Percentiles rank a stretch among this genome's conserved stretches.
phyloP scores from a whole-genome alignment of 2,888 invertebrate genomes.

The Tachina grossa region DNA sequence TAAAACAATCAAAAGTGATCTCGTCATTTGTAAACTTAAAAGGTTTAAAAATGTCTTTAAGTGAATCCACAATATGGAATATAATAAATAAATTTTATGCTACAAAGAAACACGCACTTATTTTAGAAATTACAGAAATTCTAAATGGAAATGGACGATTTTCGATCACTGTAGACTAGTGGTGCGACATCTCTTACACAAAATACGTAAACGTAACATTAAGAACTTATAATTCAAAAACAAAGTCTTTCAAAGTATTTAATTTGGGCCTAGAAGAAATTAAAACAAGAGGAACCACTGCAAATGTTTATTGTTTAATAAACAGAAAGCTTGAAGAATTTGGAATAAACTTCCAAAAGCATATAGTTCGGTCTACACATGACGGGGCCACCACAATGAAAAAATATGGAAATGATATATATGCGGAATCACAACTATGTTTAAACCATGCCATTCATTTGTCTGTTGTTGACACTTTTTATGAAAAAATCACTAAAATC shows the following conservation, averaged over 20 bases:
- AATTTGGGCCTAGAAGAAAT: slow-evolving; percentile 26
- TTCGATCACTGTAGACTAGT: slow-evolving; percentile 10
- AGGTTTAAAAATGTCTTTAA: background rate
- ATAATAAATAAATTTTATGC: background rate
- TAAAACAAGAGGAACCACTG: background rate
- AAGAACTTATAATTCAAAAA: slow-evolving; percentile 4
- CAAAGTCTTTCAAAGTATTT: background rate
- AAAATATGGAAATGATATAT: slow-evolving; percentile 24
- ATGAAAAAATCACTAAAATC: background rate
- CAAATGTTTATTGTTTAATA: slow-evolving; percentile 25
- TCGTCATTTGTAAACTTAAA: slow-evolving; percentile 1
- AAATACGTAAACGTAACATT: slow-evolving; percentile 29
- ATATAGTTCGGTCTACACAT: slow-evolving; percentile 26
- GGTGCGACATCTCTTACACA: slow-evolving; percentile 11
- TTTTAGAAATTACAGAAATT: slow-evolving; percentile 1
- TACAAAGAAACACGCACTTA: background rate
- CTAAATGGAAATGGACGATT: slow-evolving; percentile 10
- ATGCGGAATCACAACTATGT: slow-evolving; percentile 21
- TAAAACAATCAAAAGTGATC: slow-evolving; percentile 14
- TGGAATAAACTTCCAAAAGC: background rate
- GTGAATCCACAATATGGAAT: slow-evolving; percentile 11
- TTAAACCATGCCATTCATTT: slow-evolving; percentile 26
- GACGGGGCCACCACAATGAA: too few species aligned
- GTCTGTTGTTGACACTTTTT: background rate
- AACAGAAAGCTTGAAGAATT: background rate